Base-by-base conservation (phyloP, 2,888 invertebrate species). In the Philonicus albiceps region DNA sequence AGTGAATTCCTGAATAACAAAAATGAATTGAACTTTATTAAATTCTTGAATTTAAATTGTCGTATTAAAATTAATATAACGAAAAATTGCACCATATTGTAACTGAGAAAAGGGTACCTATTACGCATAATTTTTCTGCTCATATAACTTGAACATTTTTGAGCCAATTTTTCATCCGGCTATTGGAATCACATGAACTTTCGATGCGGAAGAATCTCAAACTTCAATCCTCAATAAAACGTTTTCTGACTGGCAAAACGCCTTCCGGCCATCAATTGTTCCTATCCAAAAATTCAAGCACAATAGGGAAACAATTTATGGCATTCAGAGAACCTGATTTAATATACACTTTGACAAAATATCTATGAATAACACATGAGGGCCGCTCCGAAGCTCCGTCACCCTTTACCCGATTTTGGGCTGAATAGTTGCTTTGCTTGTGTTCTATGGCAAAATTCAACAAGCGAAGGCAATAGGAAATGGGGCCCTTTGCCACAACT, bases 341-440 rank as follows among this genome's bases (percentile, higher is more conserved):
- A 85, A 85, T 85, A 83, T 85, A 85, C 85, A 85, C 85, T 85
- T 85, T 85, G 49, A 85, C 75, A 75, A 75, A 85, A 74, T 85
- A 53, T 74, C 49, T 85, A 75, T 75, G 85, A 85, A 75, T 85
- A 75, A 74, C 85, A 85, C 74, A 85, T 85, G 75, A 75, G 85
- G 43, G 22, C 31, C 16, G 31, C n/a, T 40, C 74, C n/a, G 11
- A 22, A 22, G 64, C 13, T 22, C 64, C 11, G 83, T 22, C 55
- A 83, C 64, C 64, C 74, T 43, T 85, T 73, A 30, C n/a, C 8
- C 13, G 3, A n/a, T 72, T 72, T 85, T n/a, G 72, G 43, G 72
- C 2, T 84, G 83, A 83, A 64, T 64, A 34, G 83, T 37, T 7
- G 37, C n/a, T n/a, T 37, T 22, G 83, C 30, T 83, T 55, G 13